A percentile compares a stretch with the other conserved stretches of the same genome.
phyloP scores from a whole-genome alignment of 2,888 invertebrate genomes.

The Calameuta filiformis region DNA sequence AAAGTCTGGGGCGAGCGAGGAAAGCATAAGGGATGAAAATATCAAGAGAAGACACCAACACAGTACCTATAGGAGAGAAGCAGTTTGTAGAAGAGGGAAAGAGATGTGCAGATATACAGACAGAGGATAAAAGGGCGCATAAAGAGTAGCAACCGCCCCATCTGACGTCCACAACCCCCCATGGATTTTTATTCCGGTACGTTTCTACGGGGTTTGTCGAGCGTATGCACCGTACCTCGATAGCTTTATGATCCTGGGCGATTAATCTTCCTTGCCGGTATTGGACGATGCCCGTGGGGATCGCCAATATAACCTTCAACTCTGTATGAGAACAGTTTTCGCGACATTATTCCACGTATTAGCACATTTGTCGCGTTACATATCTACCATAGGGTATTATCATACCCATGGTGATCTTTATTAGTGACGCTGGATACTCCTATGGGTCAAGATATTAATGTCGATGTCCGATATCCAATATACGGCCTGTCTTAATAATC shows the following conservation, averaged over 20 bases:
- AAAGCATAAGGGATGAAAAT: background rate
- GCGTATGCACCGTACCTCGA: constrained; percentile 27
- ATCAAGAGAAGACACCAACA: too few species aligned
- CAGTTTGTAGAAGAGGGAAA: background rate
- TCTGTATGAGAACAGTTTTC: constrained; percentile 1
- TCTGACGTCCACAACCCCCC: background rate
- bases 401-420: too few species aligned
- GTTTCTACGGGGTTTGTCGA: background rate
- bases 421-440: too few species aligned
- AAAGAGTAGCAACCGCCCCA: background rate
- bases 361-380: constrained; percentile 14
- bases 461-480: too few species aligned
- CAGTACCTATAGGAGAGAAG: too few species aligned
- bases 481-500: too few species aligned
- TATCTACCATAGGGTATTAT: background rate
- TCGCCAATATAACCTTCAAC: constrained; percentile 38
- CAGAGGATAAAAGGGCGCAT: background rate
- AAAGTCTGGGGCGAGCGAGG: background rate
- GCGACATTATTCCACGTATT: constrained; percentile 17
- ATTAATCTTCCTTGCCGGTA: constrained; percentile 56
- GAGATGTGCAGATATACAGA: background rate
- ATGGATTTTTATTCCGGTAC: background rate
- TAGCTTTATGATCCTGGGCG: constrained; percentile 49
- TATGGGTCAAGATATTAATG: too few species aligned
- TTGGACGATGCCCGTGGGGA: constrained; percentile 49